These are phyloP conservation scores for Meghimatium bilineatum DNA, from an alignment of 2,888 invertebrate species.

Conservation along the genomic window DNA sequence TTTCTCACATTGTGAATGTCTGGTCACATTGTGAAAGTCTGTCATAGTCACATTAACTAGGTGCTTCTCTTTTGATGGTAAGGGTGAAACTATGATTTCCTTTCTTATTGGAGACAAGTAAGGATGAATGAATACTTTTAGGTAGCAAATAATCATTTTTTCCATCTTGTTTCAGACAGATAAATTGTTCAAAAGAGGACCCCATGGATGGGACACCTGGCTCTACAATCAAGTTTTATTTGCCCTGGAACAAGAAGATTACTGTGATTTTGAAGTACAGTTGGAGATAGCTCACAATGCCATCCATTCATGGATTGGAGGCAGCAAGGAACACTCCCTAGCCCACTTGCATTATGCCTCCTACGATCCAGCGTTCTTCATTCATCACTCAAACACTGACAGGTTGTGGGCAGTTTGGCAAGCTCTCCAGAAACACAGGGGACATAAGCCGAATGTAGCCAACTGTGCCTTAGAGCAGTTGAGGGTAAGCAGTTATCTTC, in stretches of 20 bases:
- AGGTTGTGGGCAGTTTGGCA: slow-evolving; percentile 57
- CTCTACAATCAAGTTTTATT: slow-evolving; percentile 52
- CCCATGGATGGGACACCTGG: slow-evolving; percentile 54
- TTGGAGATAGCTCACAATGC: slow-evolving; percentile 56
- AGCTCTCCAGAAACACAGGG: slow-evolving; percentile 53
- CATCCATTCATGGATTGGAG: slow-evolving; percentile 55
- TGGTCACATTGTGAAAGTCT: no score
- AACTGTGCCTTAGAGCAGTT: slow-evolving; percentile 56
- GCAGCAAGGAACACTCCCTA: slow-evolving; percentile 50
- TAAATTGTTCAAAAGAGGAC: slow-evolving; percentile 35
- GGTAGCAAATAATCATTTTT: no score
- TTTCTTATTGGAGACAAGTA: no score
- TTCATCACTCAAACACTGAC: slow-evolving; percentile 56
- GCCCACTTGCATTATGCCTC: slow-evolving; percentile 56
- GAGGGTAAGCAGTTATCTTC: slow-evolving; percentile 32
- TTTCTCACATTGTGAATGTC: no score
- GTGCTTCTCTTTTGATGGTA: no score
- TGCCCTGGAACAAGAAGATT: slow-evolving; percentile 56
- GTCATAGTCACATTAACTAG: no score
- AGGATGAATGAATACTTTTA: no score
- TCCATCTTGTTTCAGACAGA: slow-evolving; percentile 16
- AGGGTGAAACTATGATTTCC: no score
- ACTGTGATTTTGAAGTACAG: slow-evolving; percentile 56
- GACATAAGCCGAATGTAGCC: slow-evolving; percentile 51
- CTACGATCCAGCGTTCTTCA: slow-evolving; percentile 55